Evolutionary conservation across 2,113 vertebrate genomes (phyloP).

Genomic region (Arvicanthis niloticus): DNA sequence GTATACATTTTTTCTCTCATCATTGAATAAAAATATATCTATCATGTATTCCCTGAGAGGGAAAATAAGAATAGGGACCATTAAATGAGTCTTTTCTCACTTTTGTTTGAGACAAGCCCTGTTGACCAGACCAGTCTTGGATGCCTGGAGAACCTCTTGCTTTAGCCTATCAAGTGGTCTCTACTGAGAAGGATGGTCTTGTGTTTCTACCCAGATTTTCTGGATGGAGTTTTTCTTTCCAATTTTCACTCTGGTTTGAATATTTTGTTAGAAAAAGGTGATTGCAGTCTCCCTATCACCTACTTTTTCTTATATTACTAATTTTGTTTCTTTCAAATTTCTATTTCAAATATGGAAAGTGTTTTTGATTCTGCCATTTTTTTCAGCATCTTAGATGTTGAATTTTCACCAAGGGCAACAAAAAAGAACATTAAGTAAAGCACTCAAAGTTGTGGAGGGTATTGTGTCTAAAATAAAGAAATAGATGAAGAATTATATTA

Average conservation of each 20-base stretch:
- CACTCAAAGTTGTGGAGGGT: not conserved
- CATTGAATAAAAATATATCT: not conserved
- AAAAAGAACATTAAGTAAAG: not conserved
- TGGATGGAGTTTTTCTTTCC: not conserved
- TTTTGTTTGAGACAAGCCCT: not conserved
- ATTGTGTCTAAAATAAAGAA: not conserved
- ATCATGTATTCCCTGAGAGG: not conserved
- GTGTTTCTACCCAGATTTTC: not conserved
- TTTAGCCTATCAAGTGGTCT: not conserved
- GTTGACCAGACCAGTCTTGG: not conserved
- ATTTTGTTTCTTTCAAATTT: not conserved
- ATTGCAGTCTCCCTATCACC: not conserved
- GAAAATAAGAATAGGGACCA: not conserved
- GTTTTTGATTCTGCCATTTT: not conserved
- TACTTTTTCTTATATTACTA: not conserved
- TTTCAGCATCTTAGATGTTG: not conserved
- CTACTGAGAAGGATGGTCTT: too few species aligned
- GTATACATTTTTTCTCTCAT: not conserved
- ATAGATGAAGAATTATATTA: not conserved
- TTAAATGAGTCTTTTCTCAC: too few species aligned
- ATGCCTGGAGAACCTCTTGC: not conserved
- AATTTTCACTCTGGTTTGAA: not conserved
- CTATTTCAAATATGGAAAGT: not conserved
- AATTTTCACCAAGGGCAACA: not conserved
- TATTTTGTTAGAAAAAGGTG: not conserved